A percentile compares a stretch with the other conserved stretches of the same genome.
Conservation (phyloP, 2,797 vertebrate species). For the Halcyon chelicuti region DNA sequence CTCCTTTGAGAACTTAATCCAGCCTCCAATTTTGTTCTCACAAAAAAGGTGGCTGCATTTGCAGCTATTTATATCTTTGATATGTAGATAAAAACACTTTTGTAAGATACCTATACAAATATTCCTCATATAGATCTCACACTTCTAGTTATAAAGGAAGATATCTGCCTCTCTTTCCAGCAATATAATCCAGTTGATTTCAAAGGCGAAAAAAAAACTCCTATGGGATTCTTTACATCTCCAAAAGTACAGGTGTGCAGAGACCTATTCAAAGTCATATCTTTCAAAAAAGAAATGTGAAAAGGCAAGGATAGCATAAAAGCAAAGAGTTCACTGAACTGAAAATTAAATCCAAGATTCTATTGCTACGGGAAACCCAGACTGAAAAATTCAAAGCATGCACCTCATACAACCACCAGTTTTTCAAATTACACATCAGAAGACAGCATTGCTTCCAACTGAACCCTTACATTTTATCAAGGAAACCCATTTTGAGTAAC, state of each 20-base stretch:
- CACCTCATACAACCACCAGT: not conserved
- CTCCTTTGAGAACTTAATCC: not conserved
- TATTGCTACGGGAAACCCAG: conserved; percentile 4
- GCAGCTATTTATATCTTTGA: not conserved
- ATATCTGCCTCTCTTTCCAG: not conserved
- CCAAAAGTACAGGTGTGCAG: not conserved
- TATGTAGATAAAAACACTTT: not conserved
- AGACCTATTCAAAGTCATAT: not conserved
- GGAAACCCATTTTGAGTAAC: not conserved
- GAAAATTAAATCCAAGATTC: not conserved
- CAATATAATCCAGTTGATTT: not conserved
- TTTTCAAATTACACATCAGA: conserved; percentile 15
- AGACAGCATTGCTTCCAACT: not conserved
- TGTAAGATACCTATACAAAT: not conserved
- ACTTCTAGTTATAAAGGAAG: not conserved
- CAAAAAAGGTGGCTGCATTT: not conserved
- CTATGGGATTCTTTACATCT: not conserved
- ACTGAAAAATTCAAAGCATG: not conserved
- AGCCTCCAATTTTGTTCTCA: not conserved
- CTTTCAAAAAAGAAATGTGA: not conserved
- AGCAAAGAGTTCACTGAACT: not conserved
- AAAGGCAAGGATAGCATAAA: not conserved
- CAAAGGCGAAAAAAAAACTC: not conserved
- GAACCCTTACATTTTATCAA: not conserved
- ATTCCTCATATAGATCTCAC: not conserved